Base-by-base conservation (phyloP, 2,797 vertebrate genomes). In the Varecia variegata region DNA sequence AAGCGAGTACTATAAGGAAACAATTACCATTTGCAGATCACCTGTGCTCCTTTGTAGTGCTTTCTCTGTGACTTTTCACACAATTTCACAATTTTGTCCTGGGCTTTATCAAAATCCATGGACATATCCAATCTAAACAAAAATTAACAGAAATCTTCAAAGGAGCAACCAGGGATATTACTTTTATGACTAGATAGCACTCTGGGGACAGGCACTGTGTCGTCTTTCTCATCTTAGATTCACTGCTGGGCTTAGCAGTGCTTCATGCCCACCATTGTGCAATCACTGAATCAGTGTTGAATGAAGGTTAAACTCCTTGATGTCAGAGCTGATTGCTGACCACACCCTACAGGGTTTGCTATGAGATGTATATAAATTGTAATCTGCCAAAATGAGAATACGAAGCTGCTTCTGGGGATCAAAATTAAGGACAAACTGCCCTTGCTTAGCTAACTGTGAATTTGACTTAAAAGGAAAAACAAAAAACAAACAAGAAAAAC, bases 381-480 rank as follows among this genome's bases (percentile, higher is more conserved):
- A 76, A 67, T 43, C 71, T 92, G 45, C n/a, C 68, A 65, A 92
- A 92, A 93, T 74, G 81, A 84, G 87, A 95, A 68, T 35, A n/a
- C 47, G 70, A 67, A 74, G 50, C 45, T 90, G 68, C 60, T 92
- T 71, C 84, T 70, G 43, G 80, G 32, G 25, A 81, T 87, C 40
- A 60, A 93, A 93, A 95, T 79, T 91, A 90, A 95, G 73, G 62
- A 71, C 21, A 84, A 81, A 71, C 25, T 71, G 21, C 4, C 70
- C 62, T 90, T 70, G 70, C 65, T 84, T 90, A 82, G 43, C 83
- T 93, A 93, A 58, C 68, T 92, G n/a, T 60, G 68, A 95, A 94
- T 84, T 92, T 38, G 32, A 87, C 81, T 83, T 60, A 81, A 97
- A 95, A 50, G 43, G 38, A 52, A 47, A 86, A 81, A 35, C 27